Evolutionary conservation across 1,140 invertebrate genomes (phyloP).

Genomic region (Zaprionus kolodkinae): DNA sequence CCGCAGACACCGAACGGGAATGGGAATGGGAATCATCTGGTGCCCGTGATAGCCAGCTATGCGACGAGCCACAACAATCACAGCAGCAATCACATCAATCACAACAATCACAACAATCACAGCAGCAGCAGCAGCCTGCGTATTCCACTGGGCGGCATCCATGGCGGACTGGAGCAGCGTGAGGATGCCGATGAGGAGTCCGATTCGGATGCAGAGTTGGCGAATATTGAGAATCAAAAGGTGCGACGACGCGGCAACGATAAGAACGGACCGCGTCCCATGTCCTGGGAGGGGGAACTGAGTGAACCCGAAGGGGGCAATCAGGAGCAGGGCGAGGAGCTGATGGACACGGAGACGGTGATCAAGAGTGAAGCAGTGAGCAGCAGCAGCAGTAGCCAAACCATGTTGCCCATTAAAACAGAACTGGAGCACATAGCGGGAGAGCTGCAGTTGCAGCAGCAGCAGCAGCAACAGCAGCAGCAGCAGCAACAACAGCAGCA

Average conservation of each 20-base stretch:
- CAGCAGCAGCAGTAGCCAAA: constrained; percentile 21
- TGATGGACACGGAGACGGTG: constrained; percentile 82
- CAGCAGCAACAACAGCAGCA: constrained; percentile 18
- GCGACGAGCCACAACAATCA: constrained; percentile 39
- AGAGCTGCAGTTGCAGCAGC: constrained; percentile 55
- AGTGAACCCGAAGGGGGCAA: constrained; percentile 87
- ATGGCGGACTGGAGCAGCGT: neutral
- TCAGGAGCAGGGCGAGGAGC: constrained; percentile 78
- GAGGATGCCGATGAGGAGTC: constrained; percentile 60
- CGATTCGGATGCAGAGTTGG: constrained; percentile 79
- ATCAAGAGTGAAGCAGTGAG: constrained; percentile 67
- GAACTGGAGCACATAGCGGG: constrained; percentile 70
- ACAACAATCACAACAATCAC: constrained; percentile 47
- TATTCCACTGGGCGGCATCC: constrained; percentile 60
- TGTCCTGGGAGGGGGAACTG: constrained; percentile 96
- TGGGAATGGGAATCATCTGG: constrained; percentile 76
- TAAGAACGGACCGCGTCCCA: constrained; percentile 87
- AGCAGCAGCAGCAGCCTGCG: constrained; percentile 59
- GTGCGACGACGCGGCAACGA: constrained; percentile 64
- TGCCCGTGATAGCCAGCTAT: constrained; percentile 76
- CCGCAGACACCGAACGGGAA: constrained; percentile 73
- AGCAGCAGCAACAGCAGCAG: constrained; percentile 25
- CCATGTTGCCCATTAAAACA: constrained; percentile 62
- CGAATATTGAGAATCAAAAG: constrained; percentile 82
- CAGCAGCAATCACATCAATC: constrained; percentile 27